Percentiles rank a stretch among this genome's conserved stretches.
phyloP scores from a whole-genome alignment of 1,140 invertebrate genomes.

The Micrasema minimum region DNA sequence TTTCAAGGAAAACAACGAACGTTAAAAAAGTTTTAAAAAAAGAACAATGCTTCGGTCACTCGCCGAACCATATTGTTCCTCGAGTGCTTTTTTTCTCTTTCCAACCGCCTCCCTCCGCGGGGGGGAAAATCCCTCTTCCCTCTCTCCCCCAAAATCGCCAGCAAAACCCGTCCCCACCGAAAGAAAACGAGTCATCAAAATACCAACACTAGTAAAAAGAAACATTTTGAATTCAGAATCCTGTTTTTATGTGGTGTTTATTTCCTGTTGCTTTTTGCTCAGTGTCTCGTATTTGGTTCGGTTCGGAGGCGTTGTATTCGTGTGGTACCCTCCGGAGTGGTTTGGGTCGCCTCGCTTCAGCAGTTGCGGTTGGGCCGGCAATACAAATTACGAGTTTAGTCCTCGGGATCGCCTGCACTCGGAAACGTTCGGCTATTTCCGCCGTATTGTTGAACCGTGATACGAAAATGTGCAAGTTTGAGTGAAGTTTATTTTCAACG shows the following conservation, averaged over 20 bases:
- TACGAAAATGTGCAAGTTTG: too few relatives aligned
- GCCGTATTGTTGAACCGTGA: constrained; percentile 20
- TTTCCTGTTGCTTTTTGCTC: background rate
- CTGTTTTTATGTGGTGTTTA: background rate
- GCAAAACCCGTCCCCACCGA: too few relatives aligned
- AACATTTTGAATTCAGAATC: background rate
- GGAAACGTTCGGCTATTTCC: constrained; percentile 18
- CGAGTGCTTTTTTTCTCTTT: too few relatives aligned
- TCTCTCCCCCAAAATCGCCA: too few relatives aligned
- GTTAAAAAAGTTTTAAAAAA: too few relatives aligned
- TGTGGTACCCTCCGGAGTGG: background rate
- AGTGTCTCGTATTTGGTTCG: constrained; percentile 4
- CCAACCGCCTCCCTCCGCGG: too few relatives aligned
- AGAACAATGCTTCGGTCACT: too few relatives aligned
- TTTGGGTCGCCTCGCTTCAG: constrained; percentile 18
- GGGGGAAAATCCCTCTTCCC: too few relatives aligned
- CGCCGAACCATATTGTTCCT: too few relatives aligned
- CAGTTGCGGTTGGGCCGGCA: constrained; percentile 10
- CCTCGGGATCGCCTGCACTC: constrained; percentile 13
- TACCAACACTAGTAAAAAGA: background rate
- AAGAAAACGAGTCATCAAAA: too few relatives aligned
- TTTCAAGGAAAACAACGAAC: too few relatives aligned
- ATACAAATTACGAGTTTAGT: background rate
- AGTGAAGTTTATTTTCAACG: too few relatives aligned
- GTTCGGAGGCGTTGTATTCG: constrained; percentile 5